Percentiles rank a stretch among this genome's conserved stretches.
These are phyloP conservation scores for Burhinus oedicnemus DNA, from an alignment of 2,113 vertebrate species.

Conservation along the genomic window DNA sequence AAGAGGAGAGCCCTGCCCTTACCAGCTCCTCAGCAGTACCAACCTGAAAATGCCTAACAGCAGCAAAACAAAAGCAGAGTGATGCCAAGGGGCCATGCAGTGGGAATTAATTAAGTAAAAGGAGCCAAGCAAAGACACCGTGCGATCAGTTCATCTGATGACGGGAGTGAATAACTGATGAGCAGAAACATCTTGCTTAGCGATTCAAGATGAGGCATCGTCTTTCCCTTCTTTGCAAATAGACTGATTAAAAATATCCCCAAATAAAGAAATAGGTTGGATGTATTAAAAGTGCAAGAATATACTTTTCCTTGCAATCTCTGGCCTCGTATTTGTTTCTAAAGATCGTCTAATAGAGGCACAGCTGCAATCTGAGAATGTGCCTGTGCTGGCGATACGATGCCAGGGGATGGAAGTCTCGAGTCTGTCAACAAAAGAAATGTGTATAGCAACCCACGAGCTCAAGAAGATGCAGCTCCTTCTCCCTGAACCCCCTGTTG, in stretches of 20 bases:
- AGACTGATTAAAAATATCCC: neutral
- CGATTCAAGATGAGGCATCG: neutral
- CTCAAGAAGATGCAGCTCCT: neutral
- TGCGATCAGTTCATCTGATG: neutral
- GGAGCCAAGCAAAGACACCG: neutral
- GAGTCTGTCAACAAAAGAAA: neutral
- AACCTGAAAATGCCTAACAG: neutral
- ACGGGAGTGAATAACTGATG: neutral
- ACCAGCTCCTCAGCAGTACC: neutral
- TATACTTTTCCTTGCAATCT: neutral
- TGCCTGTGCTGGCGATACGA: rapidly evolving
- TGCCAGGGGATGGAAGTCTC: neutral
- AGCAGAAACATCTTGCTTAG: neutral
- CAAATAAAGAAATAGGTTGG: neutral
- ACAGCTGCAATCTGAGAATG: neutral
- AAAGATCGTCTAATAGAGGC: neutral
- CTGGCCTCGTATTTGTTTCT: neutral
- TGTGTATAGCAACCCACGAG: neutral
- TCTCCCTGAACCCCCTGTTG: neutral
- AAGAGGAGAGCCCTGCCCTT: neutral
- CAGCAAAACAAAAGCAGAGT: neutral
- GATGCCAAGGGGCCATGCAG: rapidly evolving
- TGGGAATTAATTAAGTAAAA: neutral
- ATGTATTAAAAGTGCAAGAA: neutral
- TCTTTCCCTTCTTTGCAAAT: neutral